Evolutionary conservation across 2,888 invertebrate genomes (phyloP), one percentile per base, ranked within the genome.

Genomic region (Hirtodrosophila duncani): DNA sequence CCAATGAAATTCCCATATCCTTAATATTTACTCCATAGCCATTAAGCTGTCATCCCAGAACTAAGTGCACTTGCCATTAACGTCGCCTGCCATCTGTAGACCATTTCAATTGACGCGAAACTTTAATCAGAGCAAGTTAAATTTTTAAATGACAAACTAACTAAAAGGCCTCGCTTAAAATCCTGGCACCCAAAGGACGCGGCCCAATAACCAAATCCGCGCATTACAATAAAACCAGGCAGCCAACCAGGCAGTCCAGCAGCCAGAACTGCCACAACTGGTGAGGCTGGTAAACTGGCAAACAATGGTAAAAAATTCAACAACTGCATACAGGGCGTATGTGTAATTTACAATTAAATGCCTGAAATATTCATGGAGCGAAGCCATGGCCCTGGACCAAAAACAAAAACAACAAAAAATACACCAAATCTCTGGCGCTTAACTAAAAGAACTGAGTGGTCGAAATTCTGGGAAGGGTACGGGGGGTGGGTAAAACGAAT

Each of bases 331-430:
- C 78, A 33, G 56, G 64, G 63, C 77, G 72, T 72, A 77, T 77
- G 81, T 63, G 81, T 65, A 81, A 81, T 75, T 79, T 70, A 75
- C 79, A 79, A 78, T 81, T 81, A 66, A 81, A 63, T 66, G 56
- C 59, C 57, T 74, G 53, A 79, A 74, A 80, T 62, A 72, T 72
- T 80, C 77, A 80, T 61, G 62, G 52, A 18, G 16, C 3, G 7
- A 29, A 8, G 9, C 11, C 34, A 34, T 27, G 27, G 10, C 24
- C n/a, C 13, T 18, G 9, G 30, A 10, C 11, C 9, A 26, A 42
- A 42, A 30, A 38, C 45, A 42, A 52, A 30, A 16, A 20, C 36
- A 41, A 26, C 49, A 53, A 36, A 44, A 44, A 59, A 62, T 41
- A 43, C 42, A 56, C 37, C 61, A 70, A 74, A 66, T 74, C 81